Percentiles rank a stretch among this genome's conserved stretches.
Conservation (phyloP, 37 sponge, comb jelly and placozoan species). For the Ianthella basta region DNA sequence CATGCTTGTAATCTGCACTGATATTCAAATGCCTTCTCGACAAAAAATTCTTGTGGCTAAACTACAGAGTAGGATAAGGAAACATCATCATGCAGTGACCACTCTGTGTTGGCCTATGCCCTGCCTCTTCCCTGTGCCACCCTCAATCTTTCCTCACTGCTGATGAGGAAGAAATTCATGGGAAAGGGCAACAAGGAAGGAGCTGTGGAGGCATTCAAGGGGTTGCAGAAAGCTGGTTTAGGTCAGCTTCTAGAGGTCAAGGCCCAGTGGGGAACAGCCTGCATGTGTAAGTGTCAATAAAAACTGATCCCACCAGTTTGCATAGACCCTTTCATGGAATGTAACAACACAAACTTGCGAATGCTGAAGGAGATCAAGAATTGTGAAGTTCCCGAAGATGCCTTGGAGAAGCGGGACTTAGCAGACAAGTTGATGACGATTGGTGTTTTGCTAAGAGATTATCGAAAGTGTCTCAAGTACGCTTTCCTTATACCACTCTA, state of each 20-base stretch:
- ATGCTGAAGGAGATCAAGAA: not conserved
- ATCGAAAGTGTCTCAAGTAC: not conserved
- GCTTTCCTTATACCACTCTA: not conserved
- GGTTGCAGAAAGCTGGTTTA: not conserved
- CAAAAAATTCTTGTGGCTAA: constrained; percentile 53
- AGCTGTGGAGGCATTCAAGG: not conserved
- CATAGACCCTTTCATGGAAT: not conserved
- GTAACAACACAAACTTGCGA: too few relatives aligned
- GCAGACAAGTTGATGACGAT: not conserved
- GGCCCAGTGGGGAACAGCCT: not conserved
- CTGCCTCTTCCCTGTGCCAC: not conserved
- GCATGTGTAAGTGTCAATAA: too few relatives aligned
- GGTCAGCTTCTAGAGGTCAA: not conserved
- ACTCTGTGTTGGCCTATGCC: not conserved
- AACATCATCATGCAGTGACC: not conserved
- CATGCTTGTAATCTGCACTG: too few relatives aligned
- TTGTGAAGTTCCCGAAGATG: not conserved
- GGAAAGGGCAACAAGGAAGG: constrained; percentile 1
- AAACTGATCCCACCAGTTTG: not conserved
- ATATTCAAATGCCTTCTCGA: constrained; percentile 33
- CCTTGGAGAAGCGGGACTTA: not conserved
- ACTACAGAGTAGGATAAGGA: constrained; percentile 19
- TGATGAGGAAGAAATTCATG: not conserved
- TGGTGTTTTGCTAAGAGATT: not conserved
- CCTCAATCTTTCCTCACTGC: not conserved